Evolutionary conservation across 2,113 vertebrate genomes (phyloP), one percentile per base, ranked within the genome.

Genomic region (Microtus oregoni): DNA sequence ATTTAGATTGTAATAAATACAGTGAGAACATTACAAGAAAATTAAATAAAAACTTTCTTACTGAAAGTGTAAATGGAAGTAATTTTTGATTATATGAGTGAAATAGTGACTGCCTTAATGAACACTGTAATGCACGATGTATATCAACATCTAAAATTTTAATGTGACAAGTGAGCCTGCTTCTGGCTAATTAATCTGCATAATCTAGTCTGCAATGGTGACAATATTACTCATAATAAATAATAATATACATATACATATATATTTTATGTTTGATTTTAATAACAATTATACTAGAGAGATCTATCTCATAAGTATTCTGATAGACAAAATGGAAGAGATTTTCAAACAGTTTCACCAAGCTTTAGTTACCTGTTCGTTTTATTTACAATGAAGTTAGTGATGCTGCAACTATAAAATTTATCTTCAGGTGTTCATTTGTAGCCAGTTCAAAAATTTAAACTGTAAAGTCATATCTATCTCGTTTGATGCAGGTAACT

Each of bases 141-240:
- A 76, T 93, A 86, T 89, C 24, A 93, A 68, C 1, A 96, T 79
- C 26, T 86, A 77, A 92, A 93, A 13, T 52, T 92, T 92, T 89
- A 78, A 78, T 90, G 13, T 89, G 55, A 95, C 5, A 95, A 73
- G 77, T 81, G 32, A 92, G 32, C 10, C n/a, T 72, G 5, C 24
- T 87, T 92, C 8, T 92, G 63, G 55, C 9, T 90, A 94, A 82
- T 89, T 86, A 87, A 90, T 86, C 89, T 91, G 81, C 35, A 85
- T 92, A 94, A 92, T 68, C 32, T 95, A 85, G 35, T 63, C 24
- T 90, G 55, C 6, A 96, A 85, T 70, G 13, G 73, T 93, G 35
- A 32, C 22, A 88, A 44, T 44, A 30, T 20, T 92, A 87, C 15
- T 95, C 5, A 47, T 5, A 83, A 94, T 41, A 55, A 86, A 92